phyloP scores from a whole-genome alignment of 2,113 vertebrate genomes.

The Ellobius talpinus region DNA sequence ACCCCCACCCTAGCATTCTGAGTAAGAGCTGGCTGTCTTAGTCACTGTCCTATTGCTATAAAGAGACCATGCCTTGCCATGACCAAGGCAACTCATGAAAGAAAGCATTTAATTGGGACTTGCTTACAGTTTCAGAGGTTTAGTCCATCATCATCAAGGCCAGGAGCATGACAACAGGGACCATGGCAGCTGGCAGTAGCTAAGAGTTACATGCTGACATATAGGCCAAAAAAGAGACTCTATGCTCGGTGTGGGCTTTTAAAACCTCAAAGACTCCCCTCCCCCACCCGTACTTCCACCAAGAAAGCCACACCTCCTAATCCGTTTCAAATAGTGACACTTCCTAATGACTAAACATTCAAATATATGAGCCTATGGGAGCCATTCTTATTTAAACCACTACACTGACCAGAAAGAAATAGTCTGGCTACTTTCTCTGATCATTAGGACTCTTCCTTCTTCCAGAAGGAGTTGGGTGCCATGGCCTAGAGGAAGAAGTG shows the following conservation, averaged over 20 bases:
- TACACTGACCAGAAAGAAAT: neutral
- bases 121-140: neutral
- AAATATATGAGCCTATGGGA: neutral
- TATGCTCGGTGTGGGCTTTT: neutral
- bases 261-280: neutral
- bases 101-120: neutral
- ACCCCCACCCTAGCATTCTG: neutral
- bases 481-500: neutral
- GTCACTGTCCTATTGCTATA: neutral
- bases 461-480: neutral
- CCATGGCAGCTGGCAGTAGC: neutral
- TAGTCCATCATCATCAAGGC: neutral
- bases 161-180: neutral
- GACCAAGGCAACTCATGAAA: neutral
- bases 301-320: neutral
- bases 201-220: neutral
- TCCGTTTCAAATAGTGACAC: neutral
- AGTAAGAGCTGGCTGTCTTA: neutral
- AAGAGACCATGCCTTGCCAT: no score
- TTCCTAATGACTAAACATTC: neutral
- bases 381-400: neutral
- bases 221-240: neutral
- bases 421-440: neutral
- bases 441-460: neutral
- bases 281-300: neutral